A percentile compares a stretch with the other conserved stretches of the same genome.
Evolutionary conservation across 2,888 invertebrate genomes (phyloP).

Genomic region (Gastracanthus pulcherrimus): DNA sequence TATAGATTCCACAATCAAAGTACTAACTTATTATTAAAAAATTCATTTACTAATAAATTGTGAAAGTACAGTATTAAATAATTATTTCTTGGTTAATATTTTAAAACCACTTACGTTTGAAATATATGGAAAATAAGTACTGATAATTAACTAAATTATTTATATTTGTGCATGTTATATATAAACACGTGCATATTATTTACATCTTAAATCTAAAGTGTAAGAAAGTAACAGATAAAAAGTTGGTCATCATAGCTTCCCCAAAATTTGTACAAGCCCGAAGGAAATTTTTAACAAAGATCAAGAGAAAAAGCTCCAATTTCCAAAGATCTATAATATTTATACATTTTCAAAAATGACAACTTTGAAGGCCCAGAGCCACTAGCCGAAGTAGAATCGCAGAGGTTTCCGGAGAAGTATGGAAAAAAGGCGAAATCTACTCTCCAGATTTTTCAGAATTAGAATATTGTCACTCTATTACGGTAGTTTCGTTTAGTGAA

Average conservation of each 20-base stretch:
- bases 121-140: too few species aligned
- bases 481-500: too few species aligned
- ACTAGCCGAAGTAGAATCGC: slow-evolving; percentile 3
- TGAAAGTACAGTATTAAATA: too few species aligned
- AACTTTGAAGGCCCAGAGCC: not conserved
- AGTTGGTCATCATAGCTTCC: slow-evolving; percentile 19
- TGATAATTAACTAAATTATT: not conserved
- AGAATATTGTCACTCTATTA: too few species aligned
- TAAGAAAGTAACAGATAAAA: not conserved
- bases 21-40: too few species aligned
- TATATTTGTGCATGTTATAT: not conserved
- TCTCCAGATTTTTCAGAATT: too few species aligned
- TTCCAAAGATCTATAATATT: not conserved
- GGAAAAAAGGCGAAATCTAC: too few species aligned
- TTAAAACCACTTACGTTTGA: too few species aligned
- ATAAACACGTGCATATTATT: not conserved
- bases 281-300: not conserved
- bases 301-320: slow-evolving; percentile 11
- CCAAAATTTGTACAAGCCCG: not conserved
- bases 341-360: not conserved
- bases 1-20: too few species aligned
- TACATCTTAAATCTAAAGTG: not conserved
- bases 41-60: too few species aligned
- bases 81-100: too few species aligned
- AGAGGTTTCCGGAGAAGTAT: slow-evolving; percentile 62